Conservation (phyloP, 2,888 invertebrate genomes). For the Leucania comma region DNA sequence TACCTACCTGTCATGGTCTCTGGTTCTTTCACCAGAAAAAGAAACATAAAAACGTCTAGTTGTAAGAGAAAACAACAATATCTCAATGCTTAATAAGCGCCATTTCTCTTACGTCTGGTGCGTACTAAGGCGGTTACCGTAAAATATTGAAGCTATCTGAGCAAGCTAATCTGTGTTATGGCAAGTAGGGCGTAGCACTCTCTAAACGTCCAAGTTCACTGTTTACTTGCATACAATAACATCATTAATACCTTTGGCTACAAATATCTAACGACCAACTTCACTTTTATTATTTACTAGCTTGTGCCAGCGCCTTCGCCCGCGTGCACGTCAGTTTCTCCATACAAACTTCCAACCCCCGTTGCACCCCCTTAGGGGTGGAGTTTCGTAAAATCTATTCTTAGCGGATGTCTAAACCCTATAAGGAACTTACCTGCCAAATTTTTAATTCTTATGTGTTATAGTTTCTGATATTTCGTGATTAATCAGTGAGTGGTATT, state of each 20-base stretch:
- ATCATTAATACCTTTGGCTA: conserved; percentile 24
- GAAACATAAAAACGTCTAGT: background rate
- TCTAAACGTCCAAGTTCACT: conserved; percentile 60
- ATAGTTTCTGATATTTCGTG: too few relatives aligned
- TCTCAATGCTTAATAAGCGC: conserved; percentile 35
- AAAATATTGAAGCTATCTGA: conserved; percentile 55
- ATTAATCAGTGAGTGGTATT: too few relatives aligned
- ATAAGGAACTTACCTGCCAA: too few relatives aligned
- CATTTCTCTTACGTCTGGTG: conserved; percentile 42
- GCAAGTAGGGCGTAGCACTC: conserved; percentile 67
- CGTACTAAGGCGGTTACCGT: conserved; percentile 45
- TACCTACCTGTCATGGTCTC: background rate
- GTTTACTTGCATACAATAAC: conserved; percentile 42
- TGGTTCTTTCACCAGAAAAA: background rate
- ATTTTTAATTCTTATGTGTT: too few relatives aligned
- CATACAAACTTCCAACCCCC: too few relatives aligned
- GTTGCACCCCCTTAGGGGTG: too few relatives aligned
- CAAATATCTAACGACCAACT: background rate
- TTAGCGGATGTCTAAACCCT: too few relatives aligned
- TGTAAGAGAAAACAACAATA: conserved; percentile 35
- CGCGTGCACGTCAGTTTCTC: too few relatives aligned
- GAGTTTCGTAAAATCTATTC: too few relatives aligned
- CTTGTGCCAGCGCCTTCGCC: too few relatives aligned
- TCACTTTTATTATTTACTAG: too few relatives aligned
- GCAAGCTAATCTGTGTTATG: conserved; percentile 42